Evolutionary conservation across 1,140 invertebrate genomes (phyloP).

Genomic region (Araneus ventricosus): DNA sequence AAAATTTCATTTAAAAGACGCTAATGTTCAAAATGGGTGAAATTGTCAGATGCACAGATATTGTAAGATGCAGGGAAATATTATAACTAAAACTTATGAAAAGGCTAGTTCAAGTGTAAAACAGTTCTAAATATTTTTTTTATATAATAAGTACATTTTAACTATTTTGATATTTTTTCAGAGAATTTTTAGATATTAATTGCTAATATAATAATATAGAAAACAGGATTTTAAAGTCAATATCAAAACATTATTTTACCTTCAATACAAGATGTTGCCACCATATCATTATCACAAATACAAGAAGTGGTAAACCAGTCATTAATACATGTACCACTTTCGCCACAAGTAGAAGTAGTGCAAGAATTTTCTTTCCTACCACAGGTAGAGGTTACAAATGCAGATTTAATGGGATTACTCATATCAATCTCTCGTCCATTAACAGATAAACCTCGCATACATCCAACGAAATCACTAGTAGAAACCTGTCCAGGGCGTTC

Average conservation of each 20-base stretch:
- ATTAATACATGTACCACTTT: constrained; percentile 87
- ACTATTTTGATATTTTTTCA: no score
- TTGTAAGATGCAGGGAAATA: no score
- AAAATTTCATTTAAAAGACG: no score
- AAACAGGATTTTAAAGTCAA: neutral
- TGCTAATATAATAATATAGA: no score
- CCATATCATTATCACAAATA: constrained; percentile 84
- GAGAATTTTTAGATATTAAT: no score
- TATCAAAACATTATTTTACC: constrained; percentile 76
- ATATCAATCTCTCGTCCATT: constrained; percentile 91
- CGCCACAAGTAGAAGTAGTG: constrained; percentile 83
- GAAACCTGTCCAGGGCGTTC: constrained; percentile 92
- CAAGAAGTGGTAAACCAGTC: constrained; percentile 85
- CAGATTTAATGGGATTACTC: constrained; percentile 86
- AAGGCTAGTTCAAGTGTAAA: no score
- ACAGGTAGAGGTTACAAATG: constrained; percentile 88
- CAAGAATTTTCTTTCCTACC: constrained; percentile 83
- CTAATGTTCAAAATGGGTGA: no score
- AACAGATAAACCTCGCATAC: constrained; percentile 92
- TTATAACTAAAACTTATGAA: no score
- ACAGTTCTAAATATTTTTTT: no score
- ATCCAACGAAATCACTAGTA: constrained; percentile 95
- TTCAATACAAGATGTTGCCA: constrained; percentile 88
- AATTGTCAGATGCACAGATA: no score
- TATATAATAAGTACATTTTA: no score